These are phyloP conservation scores for Aspidapion aeneum DNA, from an alignment of 2,888 invertebrate species.

Conservation along the genomic window DNA sequence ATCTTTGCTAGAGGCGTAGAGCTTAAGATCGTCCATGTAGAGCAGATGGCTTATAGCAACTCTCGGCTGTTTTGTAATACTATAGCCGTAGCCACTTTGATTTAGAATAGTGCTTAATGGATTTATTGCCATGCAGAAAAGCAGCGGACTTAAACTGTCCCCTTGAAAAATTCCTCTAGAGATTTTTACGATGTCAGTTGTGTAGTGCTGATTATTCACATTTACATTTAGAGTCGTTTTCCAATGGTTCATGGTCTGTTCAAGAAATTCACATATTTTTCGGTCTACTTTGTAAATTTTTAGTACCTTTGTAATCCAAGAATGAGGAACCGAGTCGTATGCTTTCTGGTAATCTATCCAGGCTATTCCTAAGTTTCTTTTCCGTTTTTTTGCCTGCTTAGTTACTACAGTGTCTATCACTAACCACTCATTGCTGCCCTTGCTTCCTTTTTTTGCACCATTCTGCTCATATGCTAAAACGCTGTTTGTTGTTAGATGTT, in stretches of 20 bases:
- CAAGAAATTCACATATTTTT: too few species aligned
- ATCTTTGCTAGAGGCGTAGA: background rate
- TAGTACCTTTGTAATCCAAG: background rate
- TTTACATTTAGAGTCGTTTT: too few species aligned
- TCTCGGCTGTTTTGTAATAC: background rate
- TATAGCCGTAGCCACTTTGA: background rate
- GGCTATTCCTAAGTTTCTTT: background rate
- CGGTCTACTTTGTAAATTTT: too few species aligned
- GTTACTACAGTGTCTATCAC: too few species aligned
- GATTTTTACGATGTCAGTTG: background rate
- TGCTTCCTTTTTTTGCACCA: too few species aligned
- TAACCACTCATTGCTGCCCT: too few species aligned
- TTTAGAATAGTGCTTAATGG: background rate
- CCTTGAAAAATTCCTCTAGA: slow-evolving; percentile 1
- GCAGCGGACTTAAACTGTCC: background rate
- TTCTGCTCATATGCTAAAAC: too few species aligned
- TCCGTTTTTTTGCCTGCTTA: too few species aligned
- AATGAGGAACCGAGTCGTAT: background rate
- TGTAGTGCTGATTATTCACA: too few species aligned
- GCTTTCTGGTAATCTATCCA: background rate
- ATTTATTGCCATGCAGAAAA: background rate
- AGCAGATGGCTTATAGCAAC: background rate
- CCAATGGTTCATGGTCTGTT: too few species aligned
- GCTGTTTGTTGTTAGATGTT: too few species aligned
- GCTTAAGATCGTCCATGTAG: slow-evolving; percentile 4